Evolutionary conservation across 2,113 vertebrate species (phyloP).

Genomic region (Eptesicus fuscus): DNA sequence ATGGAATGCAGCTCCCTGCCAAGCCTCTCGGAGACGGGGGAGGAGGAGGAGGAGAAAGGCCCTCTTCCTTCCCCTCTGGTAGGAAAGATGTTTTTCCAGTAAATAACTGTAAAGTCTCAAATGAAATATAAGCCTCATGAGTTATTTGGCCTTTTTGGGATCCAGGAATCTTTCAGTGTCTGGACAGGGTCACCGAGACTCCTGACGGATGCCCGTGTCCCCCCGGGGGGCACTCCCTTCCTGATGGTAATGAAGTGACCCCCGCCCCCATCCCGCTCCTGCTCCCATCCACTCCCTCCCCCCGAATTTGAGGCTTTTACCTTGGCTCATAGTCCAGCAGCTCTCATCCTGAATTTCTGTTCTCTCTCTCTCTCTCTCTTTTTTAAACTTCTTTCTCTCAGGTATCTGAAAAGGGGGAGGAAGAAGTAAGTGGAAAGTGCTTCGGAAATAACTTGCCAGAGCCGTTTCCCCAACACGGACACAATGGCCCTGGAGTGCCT

Average conservation of each 20-base stretch:
- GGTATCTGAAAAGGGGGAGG: not conserved
- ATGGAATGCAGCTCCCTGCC: slow-evolving; percentile 35
- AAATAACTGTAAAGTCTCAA: slow-evolving; percentile 53
- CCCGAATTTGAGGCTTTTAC: not conserved
- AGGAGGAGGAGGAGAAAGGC: not conserved
- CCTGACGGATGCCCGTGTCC: not conserved
- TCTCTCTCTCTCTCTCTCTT: not conserved
- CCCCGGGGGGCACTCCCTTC: slow-evolving; percentile 26
- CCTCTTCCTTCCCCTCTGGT: not conserved
- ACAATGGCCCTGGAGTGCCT: not conserved
- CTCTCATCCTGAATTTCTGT: not conserved
- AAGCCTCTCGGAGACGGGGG: not conserved
- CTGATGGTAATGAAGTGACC: not conserved
- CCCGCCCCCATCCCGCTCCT: not conserved
- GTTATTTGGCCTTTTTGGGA: slow-evolving; percentile 25
- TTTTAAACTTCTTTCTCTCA: not conserved
- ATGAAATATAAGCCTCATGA: slow-evolving; percentile 53
- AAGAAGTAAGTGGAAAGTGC: not conserved
- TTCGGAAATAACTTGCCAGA: not conserved
- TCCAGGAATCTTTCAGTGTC: slow-evolving; percentile 57
- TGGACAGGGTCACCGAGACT: slow-evolving; percentile 25
- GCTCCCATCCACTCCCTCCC: not conserved
- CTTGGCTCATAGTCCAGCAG: not conserved
- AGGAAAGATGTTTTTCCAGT: slow-evolving; percentile 58
- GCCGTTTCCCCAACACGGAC: not conserved